Evolutionary conservation across 2,797 vertebrate species (phyloP).

Genomic region (Tolypeutes matacus): DNA sequence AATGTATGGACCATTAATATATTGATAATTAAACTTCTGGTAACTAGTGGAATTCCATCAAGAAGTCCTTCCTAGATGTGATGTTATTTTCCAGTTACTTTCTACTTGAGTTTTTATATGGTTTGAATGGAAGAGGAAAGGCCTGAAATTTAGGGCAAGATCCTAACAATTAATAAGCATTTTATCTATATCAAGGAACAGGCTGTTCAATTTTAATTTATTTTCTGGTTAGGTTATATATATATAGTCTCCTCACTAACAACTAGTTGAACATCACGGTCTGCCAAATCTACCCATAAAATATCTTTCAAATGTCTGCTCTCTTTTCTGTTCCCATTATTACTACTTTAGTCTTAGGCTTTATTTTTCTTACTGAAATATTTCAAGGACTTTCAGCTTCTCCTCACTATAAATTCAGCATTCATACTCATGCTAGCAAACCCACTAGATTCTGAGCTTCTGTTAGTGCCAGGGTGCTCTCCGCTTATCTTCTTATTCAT

Average conservation of each 20-base stretch:
- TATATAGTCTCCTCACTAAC: not conserved
- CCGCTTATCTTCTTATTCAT: not conserved
- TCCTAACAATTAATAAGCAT: not conserved
- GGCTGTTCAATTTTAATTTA: slow-evolving; percentile 29
- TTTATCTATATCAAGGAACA: not conserved
- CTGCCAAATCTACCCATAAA: not conserved
- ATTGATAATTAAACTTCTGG: slow-evolving; percentile 17
- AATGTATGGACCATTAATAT: slow-evolving; percentile 1
- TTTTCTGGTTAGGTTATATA: not conserved
- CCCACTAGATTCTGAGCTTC: not conserved
- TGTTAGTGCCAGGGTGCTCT: not conserved
- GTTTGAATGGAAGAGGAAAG: not conserved
- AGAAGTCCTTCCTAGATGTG: not conserved
- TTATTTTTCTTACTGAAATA: slow-evolving; percentile 10
- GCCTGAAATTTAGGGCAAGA: not conserved
- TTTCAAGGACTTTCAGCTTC: not conserved
- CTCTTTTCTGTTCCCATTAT: not conserved
- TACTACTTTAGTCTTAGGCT: not conserved
- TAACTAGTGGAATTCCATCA: not conserved
- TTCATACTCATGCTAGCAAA: not conserved
- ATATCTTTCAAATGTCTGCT: not conserved
- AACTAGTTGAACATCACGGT: not conserved
- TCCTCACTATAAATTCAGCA: slow-evolving; percentile 32
- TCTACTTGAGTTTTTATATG: not conserved
- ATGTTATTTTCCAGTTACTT: slow-evolving; percentile 45